phyloP scores from a whole-genome alignment of 2,797 vertebrate species.

The Acanthurus lineatus region DNA sequence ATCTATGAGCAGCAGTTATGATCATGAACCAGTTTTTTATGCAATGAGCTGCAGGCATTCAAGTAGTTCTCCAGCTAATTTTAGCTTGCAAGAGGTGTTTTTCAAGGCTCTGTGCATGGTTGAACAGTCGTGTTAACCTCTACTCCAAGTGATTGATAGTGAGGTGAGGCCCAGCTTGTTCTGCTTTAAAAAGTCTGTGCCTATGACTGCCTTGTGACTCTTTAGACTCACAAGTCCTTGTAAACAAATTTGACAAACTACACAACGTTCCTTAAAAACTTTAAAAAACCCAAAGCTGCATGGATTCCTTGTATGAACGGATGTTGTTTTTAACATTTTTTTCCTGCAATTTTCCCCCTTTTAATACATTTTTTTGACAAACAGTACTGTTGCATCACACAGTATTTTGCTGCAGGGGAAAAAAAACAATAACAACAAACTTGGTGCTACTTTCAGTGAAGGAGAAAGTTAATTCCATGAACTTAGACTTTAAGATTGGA shows the following conservation, averaged over 20 bases:
- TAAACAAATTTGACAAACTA: conserved; percentile 27
- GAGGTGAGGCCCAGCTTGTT: conserved; percentile 51
- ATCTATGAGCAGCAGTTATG: neutral
- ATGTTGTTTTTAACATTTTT: neutral
- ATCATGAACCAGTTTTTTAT: conserved; percentile 16
- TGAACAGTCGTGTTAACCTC: conserved; percentile 53
- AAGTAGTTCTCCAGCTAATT: conserved; percentile 41
- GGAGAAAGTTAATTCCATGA: conserved; percentile 63
- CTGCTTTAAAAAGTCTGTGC: conserved; percentile 53
- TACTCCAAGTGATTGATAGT: conserved; percentile 64
- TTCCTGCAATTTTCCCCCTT: neutral
- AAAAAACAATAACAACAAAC: conserved; percentile 17
- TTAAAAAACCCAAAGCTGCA: neutral
- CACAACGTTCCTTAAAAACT: neutral
- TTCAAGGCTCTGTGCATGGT: conserved; percentile 24
- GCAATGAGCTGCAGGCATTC: conserved; percentile 23
- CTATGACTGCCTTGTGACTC: conserved; percentile 60
- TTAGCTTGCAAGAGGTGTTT: conserved; percentile 37
- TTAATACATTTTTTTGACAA: neutral
- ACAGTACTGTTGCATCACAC: neutral
- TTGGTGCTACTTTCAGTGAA: conserved; percentile 19
- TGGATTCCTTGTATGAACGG: neutral
- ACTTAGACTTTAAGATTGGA: conserved; percentile 59
- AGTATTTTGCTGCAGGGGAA: neutral
- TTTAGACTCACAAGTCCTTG: conserved; percentile 19